Percentiles rank a stretch among this genome's conserved stretches.
Evolutionary conservation across 2,797 vertebrate genomes (phyloP).

Genomic region (Anabas testudineus): DNA sequence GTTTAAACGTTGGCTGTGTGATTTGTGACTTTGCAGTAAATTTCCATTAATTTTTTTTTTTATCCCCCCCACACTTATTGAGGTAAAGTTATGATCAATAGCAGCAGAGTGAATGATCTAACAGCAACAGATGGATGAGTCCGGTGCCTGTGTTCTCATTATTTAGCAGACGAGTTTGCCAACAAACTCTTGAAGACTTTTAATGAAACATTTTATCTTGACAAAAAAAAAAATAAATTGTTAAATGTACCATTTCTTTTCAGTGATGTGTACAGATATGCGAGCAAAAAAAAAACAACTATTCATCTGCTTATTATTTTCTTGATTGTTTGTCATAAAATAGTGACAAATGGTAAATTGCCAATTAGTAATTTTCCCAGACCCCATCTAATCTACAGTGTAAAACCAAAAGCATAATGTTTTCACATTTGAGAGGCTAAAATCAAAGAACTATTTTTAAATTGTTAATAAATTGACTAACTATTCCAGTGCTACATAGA

Average conservation of each 20-base stretch:
- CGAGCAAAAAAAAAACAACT: background rate
- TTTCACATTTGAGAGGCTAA: background rate
- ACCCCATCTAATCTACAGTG: background rate
- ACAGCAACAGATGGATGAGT: constrained; percentile 63
- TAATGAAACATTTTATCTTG: constrained; percentile 7
- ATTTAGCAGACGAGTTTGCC: constrained; percentile 35
- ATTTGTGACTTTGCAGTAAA: constrained; percentile 19
- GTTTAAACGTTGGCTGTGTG: too few relatives aligned
- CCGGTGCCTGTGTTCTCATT: constrained; percentile 36
- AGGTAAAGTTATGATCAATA: constrained; percentile 51
- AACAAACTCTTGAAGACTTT: constrained; percentile 8
- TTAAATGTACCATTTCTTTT: background rate
- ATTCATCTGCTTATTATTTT: constrained; percentile 6
- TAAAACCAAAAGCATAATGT: background rate
- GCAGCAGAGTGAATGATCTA: constrained; percentile 54
- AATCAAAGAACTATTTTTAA: background rate
- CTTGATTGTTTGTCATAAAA: background rate
- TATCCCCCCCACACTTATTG: constrained; percentile 29
- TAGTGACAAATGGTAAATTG: background rate
- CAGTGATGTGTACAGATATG: background rate
- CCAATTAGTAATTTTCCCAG: background rate
- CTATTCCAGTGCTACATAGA: background rate
- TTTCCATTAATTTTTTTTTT: constrained; percentile 14
- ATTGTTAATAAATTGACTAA: background rate
- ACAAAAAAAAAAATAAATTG: background rate